Evolutionary conservation across 1,140 invertebrate species (phyloP), one percentile per base, ranked within the genome.

Genomic region (Gonioctena quinquepunctata): DNA sequence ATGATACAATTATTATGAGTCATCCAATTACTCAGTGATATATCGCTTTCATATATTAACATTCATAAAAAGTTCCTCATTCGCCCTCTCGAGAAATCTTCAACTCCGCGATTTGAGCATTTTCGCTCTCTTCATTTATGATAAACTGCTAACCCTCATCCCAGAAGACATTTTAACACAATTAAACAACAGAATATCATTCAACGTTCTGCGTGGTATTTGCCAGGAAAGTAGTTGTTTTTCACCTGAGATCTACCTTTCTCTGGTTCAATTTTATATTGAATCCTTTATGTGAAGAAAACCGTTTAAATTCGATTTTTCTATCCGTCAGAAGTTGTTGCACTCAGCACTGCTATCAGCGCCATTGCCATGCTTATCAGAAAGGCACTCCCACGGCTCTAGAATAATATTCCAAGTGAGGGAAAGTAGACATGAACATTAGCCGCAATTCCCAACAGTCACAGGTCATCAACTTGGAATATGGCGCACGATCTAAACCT

Each of bases 401-500:
- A 3, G 22, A 57, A 57, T 25, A n/a, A 57, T 57, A 57, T 57
- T 57, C 33, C 25, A 16, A 21, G 54, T 23, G 21, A 57, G 54
- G 54, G 22, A 57, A 57, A 57, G 54, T 22, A 57, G 54, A 57
- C 25, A 57, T 57, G 54, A 57, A 57, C 54, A 25, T 57, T 57
- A 57, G 25, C 54, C 19, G 25, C 54, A 25, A 57, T 23, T 57
- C 54, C 54, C 54, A 57, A 25, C 21, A 57, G 54, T 57, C 54
- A 2, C 21, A 57, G 22, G 54, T 57, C 54, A 57, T 57, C 54
- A 57, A 62, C 23, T 27, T 28, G 26, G 60, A 67, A 75, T 69
- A 60, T 68, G 70, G 56, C 68, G 66, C 59, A 75, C 65, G 68
- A 73, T 67, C 70, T 62, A 49, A 73, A 70, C 66, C 71, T 72